These are phyloP conservation scores for Bambusicola thoracicus DNA, from an alignment of 2,113 vertebrate genomes.

Conservation along the genomic window DNA sequence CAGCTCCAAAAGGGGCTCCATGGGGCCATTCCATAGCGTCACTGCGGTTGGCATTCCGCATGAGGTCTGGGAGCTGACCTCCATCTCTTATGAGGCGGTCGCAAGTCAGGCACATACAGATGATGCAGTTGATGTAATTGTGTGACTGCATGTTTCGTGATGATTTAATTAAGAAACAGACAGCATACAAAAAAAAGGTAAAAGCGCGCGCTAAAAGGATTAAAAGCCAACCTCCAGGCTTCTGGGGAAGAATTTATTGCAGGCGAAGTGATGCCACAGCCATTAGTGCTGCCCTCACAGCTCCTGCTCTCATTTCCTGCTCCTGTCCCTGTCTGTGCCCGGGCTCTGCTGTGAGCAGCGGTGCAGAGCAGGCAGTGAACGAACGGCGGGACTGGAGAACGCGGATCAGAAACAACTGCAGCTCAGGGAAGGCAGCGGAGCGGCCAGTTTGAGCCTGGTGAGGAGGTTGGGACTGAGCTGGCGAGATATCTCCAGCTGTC, in stretches of 20 bases:
- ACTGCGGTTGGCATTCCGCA: accelerated
- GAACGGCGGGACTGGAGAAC: not conserved
- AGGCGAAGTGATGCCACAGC: not conserved
- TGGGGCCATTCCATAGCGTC: accelerated
- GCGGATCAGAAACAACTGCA: not conserved
- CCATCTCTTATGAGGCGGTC: not conserved
- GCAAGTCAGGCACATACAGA: not conserved
- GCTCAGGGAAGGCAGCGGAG: not conserved
- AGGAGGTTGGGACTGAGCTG: not conserved
- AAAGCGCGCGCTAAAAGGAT: not conserved
- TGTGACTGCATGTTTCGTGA: not conserved
- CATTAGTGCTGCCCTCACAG: accelerated
- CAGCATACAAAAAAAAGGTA: not conserved
- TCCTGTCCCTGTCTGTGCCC: accelerated
- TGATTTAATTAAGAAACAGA: constrained; percentile 38
- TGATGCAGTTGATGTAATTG: not conserved
- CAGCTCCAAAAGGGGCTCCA: accelerated
- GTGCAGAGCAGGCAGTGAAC: not conserved
- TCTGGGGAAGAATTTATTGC: not conserved
- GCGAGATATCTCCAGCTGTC: not conserved
- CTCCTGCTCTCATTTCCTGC: not conserved
- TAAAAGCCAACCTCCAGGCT: not conserved
- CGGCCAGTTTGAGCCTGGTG: not conserved
- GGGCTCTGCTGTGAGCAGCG: not conserved
- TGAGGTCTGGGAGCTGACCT: not conserved